Conservation (phyloP, 2,797 vertebrate species). For the Pseudochirops corinnae region DNA sequence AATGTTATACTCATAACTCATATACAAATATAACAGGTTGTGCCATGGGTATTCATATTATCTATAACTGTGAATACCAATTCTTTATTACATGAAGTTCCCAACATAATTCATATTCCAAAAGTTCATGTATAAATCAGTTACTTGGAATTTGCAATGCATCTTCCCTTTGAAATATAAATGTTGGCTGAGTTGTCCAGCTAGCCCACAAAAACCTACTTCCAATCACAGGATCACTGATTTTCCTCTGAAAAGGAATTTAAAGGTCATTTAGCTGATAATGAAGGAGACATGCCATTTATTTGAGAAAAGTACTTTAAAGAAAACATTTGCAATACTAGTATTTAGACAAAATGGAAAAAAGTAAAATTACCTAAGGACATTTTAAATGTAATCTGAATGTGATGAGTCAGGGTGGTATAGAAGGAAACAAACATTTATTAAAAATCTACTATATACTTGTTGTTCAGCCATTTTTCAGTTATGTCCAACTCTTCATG, state of each 20-base stretch:
- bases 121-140: background rate
- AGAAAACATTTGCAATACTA: background rate
- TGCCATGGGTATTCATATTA: background rate
- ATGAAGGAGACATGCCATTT: background rate
- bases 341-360: background rate
- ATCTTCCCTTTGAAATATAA: background rate
- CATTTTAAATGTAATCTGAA: background rate
- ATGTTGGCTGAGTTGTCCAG: background rate
- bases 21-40: background rate
- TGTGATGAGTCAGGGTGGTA: background rate
- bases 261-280: background rate
- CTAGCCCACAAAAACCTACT: background rate
- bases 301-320: background rate
- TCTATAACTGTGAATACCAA: background rate
- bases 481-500: background rate
- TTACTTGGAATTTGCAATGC: background rate
- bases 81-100: background rate
- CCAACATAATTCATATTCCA: background rate
- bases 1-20: background rate
- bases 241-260: background rate
- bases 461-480: background rate
- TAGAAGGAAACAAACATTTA: background rate
- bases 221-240: background rate
- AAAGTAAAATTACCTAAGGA: background rate
- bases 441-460: background rate